A percentile compares a stretch with the other conserved stretches of the same genome.
phyloP scores from a whole-genome alignment of 2,888 invertebrate genomes.

The Scaptomyza caliginosa region DNA sequence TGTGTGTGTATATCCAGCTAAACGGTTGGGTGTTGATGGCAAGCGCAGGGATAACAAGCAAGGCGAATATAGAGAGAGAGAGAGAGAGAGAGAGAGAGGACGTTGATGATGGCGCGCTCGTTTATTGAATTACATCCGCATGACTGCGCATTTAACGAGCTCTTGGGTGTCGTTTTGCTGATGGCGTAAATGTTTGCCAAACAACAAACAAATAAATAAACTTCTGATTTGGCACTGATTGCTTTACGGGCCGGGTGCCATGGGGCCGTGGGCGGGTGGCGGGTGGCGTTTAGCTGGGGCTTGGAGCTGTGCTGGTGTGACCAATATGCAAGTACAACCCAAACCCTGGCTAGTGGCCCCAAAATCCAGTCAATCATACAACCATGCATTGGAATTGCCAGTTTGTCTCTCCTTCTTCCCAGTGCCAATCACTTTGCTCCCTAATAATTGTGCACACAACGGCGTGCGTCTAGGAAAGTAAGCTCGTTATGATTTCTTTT shows the following conservation, averaged over 20 bases:
- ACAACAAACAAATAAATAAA: slow-evolving; percentile 82
- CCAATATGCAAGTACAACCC: slow-evolving; percentile 6
- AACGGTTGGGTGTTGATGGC: slow-evolving; percentile 72
- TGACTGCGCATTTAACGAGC: slow-evolving; percentile 81
- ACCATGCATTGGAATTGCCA: slow-evolving; percentile 31
- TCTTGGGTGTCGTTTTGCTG: slow-evolving; percentile 80
- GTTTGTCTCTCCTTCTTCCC: not conserved
- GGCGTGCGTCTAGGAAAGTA: slow-evolving; percentile 34
- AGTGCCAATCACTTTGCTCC: slow-evolving; percentile 49
- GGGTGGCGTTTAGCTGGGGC: not conserved
- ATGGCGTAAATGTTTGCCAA: slow-evolving; percentile 82
- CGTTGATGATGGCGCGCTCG: slow-evolving; percentile 76
- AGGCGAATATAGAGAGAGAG: not conserved
- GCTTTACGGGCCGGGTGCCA: slow-evolving; percentile 49
- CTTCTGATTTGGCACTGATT: slow-evolving; percentile 79
- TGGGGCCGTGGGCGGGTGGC: not conserved
- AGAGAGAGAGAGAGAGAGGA: not conserved
- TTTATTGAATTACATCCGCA: slow-evolving; percentile 83
- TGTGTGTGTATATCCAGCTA: slow-evolving; percentile 49
- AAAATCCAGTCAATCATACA: slow-evolving; percentile 49
- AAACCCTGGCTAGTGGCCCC: not conserved
- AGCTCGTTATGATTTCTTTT: slow-evolving; percentile 68
- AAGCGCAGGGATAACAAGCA: slow-evolving; percentile 17
- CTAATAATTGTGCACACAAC: slow-evolving; percentile 54
- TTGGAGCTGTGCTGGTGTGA: not conserved